Evolutionary conservation across 2,888 invertebrate genomes (phyloP).

Genomic region (Acleris literana): DNA sequence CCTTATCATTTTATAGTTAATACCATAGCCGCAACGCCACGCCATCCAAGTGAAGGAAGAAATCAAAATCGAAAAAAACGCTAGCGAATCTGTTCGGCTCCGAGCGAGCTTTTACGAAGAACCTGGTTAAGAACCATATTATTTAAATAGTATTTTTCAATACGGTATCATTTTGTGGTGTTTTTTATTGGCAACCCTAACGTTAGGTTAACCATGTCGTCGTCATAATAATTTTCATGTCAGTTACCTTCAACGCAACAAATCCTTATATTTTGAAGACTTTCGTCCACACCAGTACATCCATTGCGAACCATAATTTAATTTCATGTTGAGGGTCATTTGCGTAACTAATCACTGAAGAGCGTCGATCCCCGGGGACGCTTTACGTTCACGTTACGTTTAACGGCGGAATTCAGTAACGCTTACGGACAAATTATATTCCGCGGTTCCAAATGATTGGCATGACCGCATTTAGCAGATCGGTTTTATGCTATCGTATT

Average conservation of each 20-base stretch:
- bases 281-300: conserved; percentile 9
- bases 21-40: too few species aligned
- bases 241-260: background rate
- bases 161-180: too few species aligned
- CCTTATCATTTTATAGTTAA: too few species aligned
- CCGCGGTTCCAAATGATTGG: conserved; percentile 3
- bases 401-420: conserved; percentile 2
- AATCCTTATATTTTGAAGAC: background rate
- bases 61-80: too few species aligned
- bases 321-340: conserved; percentile 38
- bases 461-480: background rate
- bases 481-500: background rate
- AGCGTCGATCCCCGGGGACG: conserved; percentile 36
- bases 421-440: conserved; percentile 19
- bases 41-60: too few species aligned
- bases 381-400: conserved; percentile 22
- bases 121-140: too few species aligned
- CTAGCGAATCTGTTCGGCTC: too few species aligned
- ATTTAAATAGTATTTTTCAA: too few species aligned
- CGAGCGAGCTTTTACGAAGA: too few species aligned
- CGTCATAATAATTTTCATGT: background rate
- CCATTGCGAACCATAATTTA: conserved; percentile 34
- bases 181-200: too few species aligned
- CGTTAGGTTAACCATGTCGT: background rate
- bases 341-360: conserved; percentile 38